Percentiles rank a stretch among this genome's conserved stretches.
Evolutionary conservation across 2,113 vertebrate species (phyloP).

Genomic region (Eurypyga helias): DNA sequence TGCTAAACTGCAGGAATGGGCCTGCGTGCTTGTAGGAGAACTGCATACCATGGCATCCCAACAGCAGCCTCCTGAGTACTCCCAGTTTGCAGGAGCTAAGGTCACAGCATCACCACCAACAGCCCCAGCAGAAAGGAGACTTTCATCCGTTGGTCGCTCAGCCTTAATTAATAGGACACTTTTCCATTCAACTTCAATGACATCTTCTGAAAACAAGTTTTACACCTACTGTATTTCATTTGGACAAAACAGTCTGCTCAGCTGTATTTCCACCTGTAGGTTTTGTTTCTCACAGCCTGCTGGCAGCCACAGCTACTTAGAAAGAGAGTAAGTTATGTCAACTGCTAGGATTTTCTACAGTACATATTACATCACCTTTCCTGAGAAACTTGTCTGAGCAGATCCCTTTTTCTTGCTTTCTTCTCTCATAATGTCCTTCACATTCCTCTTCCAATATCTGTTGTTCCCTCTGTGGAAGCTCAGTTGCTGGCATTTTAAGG

Average conservation of each 20-base stretch:
- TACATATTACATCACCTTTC: conserved; percentile 53
- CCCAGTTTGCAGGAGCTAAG: neutral
- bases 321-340: conserved; percentile 18
- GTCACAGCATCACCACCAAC: neutral
- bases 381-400: conserved; percentile 51
- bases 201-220: conserved; percentile 27
- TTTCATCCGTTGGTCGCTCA: neutral
- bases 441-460: conserved; percentile 34
- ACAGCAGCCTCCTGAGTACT: neutral
- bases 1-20: neutral
- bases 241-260: neutral
- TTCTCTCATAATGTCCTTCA: conserved; percentile 29
- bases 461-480: conserved; percentile 2
- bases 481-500: conserved; percentile 13
- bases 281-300: neutral
- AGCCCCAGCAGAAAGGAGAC: neutral
- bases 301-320: conserved; percentile 4
- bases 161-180: neutral
- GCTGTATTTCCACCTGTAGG: neutral
- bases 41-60: neutral
- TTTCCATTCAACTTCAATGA: conserved; percentile 1
- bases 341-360: conserved; percentile 27
- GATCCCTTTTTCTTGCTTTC: conserved; percentile 29
- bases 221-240: conserved; percentile 1
- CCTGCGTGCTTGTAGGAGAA: neutral